Base-by-base conservation (phyloP, 2,113 vertebrate genomes). In the Stegastes partitus region DNA sequence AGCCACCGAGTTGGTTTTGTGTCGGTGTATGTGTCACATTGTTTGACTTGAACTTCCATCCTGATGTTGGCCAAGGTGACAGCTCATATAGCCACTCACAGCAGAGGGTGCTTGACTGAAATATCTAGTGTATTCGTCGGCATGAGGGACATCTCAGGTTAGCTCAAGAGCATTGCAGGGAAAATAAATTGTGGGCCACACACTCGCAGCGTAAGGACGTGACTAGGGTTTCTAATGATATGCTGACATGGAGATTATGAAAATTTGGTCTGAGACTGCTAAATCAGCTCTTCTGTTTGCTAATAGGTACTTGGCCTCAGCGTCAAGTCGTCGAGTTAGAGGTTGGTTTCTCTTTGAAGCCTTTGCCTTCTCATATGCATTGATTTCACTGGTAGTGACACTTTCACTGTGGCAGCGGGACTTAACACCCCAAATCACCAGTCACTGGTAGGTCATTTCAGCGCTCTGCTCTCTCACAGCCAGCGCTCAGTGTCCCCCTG, bases 221-320 rank as follows among this genome's bases (percentile, higher is more conserved):
- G 18, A 53, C 16, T 16, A 10, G 15, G 47, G 21, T 67, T 42
- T 12, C 14, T 47, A 70, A 53, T 70, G 44, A 53, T 53, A 26
- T 23, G 31, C 58, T 11, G 10, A 53, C 47, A 22, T 23, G 31
- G 54, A 8, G 10, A 47, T 22, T 23, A 15, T 69, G 14, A 45
- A 68, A 18, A 22, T 14, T 5, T 0, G 0, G 0, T 21, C 14
- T 37, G 53, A 11, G 12, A 61, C 25, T 53, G 59, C 47, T 47
- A 28, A 57, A 58, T 81, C 63, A 53, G 81, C 67, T 31, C 21
- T 63, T 54, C n/a, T 59, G 21, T 61, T 68, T 28, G 54, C 39
- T 18, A 18, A 22, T 59, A 45, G 26, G 47, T 49, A 22, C 71
- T 21, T 18, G 4, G 34, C 21, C n/a, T 66, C 8, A 19, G 14